Conservation (phyloP, 2,888 invertebrate species). For the Ophioninae sp. region DNA sequence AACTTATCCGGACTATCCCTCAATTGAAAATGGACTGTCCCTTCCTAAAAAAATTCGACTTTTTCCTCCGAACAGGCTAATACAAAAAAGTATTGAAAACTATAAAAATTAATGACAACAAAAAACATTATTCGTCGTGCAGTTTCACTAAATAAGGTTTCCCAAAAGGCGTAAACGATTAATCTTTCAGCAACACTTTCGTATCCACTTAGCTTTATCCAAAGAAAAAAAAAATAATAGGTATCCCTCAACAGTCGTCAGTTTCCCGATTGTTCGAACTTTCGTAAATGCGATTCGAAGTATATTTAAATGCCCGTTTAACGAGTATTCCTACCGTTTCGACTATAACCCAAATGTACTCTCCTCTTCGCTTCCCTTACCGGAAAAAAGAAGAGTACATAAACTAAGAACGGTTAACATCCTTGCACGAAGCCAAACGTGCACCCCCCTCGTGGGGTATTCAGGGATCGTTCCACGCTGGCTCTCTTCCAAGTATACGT, state of each 20-base stretch:
- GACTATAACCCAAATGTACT: neutral
- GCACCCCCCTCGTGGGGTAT: slow-evolving; percentile 6
- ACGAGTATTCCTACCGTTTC: neutral
- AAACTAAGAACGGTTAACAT: slow-evolving; percentile 25
- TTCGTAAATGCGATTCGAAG: neutral
- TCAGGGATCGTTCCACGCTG: slow-evolving; percentile 50
- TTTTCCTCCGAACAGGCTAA: too few relatives aligned
- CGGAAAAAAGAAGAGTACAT: slow-evolving; percentile 13
- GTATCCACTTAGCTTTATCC: neutral
- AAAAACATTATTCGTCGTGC: too few relatives aligned
- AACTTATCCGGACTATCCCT: too few relatives aligned
- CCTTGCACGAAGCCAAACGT: slow-evolving; percentile 9
- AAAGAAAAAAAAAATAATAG: neutral
- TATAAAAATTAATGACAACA: too few relatives aligned
- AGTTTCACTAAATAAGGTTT: neutral
- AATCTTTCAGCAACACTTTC: neutral
- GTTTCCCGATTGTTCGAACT: neutral
- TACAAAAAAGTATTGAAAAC: too few relatives aligned
- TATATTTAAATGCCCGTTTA: neutral
- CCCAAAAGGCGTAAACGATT: neutral
- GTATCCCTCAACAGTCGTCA: neutral
- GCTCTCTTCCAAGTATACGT: slow-evolving; percentile 65
- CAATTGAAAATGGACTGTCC: too few relatives aligned
- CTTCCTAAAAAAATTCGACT: too few relatives aligned
- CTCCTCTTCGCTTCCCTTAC: slow-evolving; percentile 8